Evolutionary conservation across 2,797 vertebrate genomes (phyloP).

Genomic region (Coreius guichenoti): DNA sequence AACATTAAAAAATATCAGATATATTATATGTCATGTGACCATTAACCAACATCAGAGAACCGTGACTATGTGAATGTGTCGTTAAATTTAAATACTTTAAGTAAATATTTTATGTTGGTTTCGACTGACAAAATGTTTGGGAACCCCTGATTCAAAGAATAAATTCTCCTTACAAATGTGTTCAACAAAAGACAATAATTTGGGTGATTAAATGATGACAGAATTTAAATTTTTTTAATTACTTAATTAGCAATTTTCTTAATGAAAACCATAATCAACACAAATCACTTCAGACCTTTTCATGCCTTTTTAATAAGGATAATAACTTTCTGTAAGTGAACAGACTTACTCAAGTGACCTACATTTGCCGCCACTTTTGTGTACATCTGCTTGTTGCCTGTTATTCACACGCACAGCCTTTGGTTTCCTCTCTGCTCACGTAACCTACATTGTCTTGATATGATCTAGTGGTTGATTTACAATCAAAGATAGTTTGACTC

Average conservation of each 20-base stretch:
- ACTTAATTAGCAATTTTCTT: neutral
- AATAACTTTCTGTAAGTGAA: conserved; percentile 29
- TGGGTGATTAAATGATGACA: neutral
- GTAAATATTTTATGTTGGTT: neutral
- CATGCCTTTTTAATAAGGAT: conserved; percentile 14
- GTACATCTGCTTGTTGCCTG: conserved; percentile 37
- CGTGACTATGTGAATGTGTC: no score
- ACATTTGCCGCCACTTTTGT: conserved; percentile 72
- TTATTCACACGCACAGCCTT: conserved; percentile 67
- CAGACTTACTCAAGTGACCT: conserved; percentile 73
- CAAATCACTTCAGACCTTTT: neutral
- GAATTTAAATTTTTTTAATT: neutral
- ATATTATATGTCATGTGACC: no score
- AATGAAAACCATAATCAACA: neutral
- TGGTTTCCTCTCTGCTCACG: conserved; percentile 11
- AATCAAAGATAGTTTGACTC: conserved; percentile 33
- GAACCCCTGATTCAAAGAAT: neutral
- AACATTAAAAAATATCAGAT: no score
- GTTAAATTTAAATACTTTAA: neutral
- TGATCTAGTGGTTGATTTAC: conserved; percentile 18
- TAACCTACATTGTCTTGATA: conserved; percentile 19
- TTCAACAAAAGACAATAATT: neutral
- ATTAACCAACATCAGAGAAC: no score
- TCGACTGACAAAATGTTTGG: neutral
- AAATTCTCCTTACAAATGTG: no score